phyloP scores from a whole-genome alignment of 2,888 invertebrate genomes.

The Brenthis ino region DNA sequence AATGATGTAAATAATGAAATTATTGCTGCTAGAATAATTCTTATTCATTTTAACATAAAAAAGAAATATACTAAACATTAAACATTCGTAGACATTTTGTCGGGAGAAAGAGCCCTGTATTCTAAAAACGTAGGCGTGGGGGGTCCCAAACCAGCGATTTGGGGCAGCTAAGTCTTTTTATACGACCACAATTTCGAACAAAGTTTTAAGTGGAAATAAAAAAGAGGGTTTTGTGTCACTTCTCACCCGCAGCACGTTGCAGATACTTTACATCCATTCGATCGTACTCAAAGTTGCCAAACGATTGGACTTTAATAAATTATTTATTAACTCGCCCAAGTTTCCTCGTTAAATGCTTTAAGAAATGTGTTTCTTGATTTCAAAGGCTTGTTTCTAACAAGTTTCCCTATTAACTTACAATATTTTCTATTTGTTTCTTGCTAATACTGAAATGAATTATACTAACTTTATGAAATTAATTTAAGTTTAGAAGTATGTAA shows the following conservation, averaged over 20 bases:
- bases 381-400: background rate
- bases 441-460: too few species aligned
- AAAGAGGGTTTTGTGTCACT: conserved; percentile 49
- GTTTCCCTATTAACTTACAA: background rate
- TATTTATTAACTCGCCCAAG: conserved; percentile 14
- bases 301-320: conserved; percentile 18
- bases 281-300: conserved; percentile 43
- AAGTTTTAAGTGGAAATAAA: conserved; percentile 69
- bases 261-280: conserved; percentile 52
- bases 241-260: conserved; percentile 51
- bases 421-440: background rate
- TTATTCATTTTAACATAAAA: conserved; percentile 8
- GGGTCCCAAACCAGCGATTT: conserved; percentile 56
- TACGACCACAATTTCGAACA: conserved; percentile 53
- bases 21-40: background rate
- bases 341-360: conserved; percentile 13
- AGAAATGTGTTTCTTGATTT: conserved; percentile 5
- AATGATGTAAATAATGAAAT: too few species aligned
- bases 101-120: conserved; percentile 16
- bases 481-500: background rate
- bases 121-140: conserved; percentile 44
- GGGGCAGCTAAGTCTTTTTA: conserved; percentile 58
- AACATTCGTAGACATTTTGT: conserved; percentile 16
- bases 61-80: conserved; percentile 12
- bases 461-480: background rate